A percentile compares a stretch with the other conserved stretches of the same genome.
Conservation (phyloP, 2,113 vertebrate genomes). For the Otocyon megalotis region DNA sequence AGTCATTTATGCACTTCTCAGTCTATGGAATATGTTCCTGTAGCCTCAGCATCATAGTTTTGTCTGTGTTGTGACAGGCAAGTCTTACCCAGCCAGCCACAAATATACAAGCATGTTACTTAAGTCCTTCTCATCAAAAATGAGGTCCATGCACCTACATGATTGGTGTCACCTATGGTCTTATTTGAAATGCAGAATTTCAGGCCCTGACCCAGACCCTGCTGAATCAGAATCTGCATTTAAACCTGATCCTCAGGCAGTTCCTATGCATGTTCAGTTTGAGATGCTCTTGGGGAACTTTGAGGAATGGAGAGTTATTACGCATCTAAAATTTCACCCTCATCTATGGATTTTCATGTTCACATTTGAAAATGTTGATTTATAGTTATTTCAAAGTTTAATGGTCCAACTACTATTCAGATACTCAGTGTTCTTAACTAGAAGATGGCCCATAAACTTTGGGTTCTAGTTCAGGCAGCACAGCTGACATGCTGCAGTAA, state of each 20-base stretch:
- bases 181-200: constrained; percentile 25
- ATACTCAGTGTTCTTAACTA: background rate
- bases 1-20: background rate
- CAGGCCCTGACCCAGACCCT: background rate
- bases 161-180: background rate
- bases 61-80: background rate
- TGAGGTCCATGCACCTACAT: background rate
- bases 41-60: background rate
- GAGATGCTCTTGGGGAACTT: background rate
- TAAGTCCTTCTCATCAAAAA: background rate
- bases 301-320: background rate
- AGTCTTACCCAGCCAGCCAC: background rate
- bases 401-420: background rate
- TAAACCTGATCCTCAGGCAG: background rate
- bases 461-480: background rate
- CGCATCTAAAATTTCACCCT: background rate
- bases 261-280: background rate
- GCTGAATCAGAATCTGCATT: background rate
- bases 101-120: background rate
- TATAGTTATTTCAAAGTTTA: background rate
- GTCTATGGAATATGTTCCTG: background rate
- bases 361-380: background rate
- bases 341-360: constrained; percentile 2
- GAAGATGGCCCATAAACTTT: background rate
- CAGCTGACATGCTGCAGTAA: background rate